Evolutionary conservation across 2,797 vertebrate species (phyloP).

Genomic region (Enteromius anoplus): DNA sequence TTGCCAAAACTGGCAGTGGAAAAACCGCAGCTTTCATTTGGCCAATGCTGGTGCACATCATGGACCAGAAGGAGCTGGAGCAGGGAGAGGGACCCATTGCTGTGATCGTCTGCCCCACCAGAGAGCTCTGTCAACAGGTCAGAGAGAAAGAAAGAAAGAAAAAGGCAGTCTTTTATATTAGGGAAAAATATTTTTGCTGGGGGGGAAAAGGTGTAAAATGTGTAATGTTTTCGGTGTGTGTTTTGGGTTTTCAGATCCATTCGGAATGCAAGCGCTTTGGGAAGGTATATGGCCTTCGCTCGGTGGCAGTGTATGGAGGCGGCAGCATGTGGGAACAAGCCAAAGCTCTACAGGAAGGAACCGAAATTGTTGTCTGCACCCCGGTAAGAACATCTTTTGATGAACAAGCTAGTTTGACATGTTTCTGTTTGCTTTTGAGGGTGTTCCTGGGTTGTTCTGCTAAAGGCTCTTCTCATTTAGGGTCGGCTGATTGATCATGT

Average conservation of each 20-base stretch:
- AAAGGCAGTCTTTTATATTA: background rate
- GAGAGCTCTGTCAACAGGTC: conserved; percentile 90
- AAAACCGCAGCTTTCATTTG: conserved; percentile 99
- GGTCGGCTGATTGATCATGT: conserved; percentile 98
- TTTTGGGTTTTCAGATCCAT: conserved; percentile 81
- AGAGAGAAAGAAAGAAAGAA: background rate
- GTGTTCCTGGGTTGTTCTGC: background rate
- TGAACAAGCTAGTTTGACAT: background rate
- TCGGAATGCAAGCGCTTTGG: conserved; percentile 97
- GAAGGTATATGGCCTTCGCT: conserved; percentile 95
- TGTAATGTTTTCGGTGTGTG: conserved; percentile 3
- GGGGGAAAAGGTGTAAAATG: background rate
- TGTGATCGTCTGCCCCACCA: conserved; percentile 93
- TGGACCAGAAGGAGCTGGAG: conserved; percentile 98
- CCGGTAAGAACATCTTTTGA: conserved; percentile 80
- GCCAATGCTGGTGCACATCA: conserved; percentile 98
- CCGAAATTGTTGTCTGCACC: conserved; percentile 98
- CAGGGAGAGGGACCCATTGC: conserved; percentile 95
- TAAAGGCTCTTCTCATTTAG: conserved; percentile 68
- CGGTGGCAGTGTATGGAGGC: conserved; percentile 97
- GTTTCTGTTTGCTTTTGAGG: background rate
- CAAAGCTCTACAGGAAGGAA: conserved; percentile 96
- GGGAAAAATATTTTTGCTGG: background rate
- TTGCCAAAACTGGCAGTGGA: conserved; percentile 97
- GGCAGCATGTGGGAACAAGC: conserved; percentile 99